Base-by-base conservation (phyloP, 2,888 invertebrate genomes). In the Mesochorus sp. region DNA sequence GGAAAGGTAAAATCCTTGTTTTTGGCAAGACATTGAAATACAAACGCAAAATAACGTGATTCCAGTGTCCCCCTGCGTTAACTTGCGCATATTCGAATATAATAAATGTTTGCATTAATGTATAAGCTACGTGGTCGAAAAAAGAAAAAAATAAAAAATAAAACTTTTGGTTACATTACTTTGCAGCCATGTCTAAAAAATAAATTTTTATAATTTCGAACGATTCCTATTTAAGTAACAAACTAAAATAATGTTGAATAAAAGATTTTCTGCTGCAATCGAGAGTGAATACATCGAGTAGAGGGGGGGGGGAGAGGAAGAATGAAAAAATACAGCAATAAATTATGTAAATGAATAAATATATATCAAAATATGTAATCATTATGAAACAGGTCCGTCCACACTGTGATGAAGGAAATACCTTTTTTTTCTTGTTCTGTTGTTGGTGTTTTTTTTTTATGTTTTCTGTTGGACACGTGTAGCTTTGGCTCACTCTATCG, bases 271-370 rank as follows among this genome's bases (percentile, higher is more conserved):
- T 83, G 85, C 81, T 82, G 84, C 78, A 80, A 84, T 79, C 82
- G 78, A 81, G 73, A 66, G 73, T 80, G 81, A 83, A 83, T 82
- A 85, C 85, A 83, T 78, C 80, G 83, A 85, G 77, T 59, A 26
- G 39, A 59, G 28, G 0, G 24, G 17, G 24, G 57, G 55, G 28
- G 34, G 31, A 59, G 53, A 21, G 42, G 39, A 72, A 75, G 80
- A 83, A 85, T 85, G 83, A 84, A 85, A 70, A 86, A 83, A 82
- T 88, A 88, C 84, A 88, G 86, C 86, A 89, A 89, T 89, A 89
- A 89, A 89, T 89, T 89, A 89, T 82, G 82, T 86, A 85, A 87
- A 85, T 82, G 86, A 89, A 88, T 88, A 88, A 87, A 88, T 87
- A 82, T 82, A 82, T 84, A 86, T 84, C 82, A 84, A 84, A 85